These are phyloP conservation scores for Heteronetta atricapilla DNA, from an alignment of 2,113 vertebrate species.

Conservation along the genomic window DNA sequence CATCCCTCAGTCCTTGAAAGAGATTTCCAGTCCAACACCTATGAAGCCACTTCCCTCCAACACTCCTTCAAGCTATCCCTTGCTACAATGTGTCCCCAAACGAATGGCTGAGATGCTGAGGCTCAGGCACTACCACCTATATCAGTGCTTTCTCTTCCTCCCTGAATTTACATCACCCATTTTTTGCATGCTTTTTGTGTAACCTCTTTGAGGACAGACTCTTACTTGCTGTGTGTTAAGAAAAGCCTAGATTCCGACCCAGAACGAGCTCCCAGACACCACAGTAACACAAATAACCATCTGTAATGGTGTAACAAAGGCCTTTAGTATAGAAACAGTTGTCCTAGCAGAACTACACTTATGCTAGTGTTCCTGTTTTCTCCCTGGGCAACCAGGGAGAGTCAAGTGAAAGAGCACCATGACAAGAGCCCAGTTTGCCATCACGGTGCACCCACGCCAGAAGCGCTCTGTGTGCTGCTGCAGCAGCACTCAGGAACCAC, in stretches of 20 bases:
- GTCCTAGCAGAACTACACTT: neutral
- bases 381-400: no score
- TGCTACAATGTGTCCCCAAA: neutral
- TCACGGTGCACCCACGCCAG: rapidly evolving
- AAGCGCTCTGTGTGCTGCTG: neutral
- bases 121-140: neutral
- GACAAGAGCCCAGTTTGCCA: neutral
- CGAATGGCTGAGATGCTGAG: neutral
- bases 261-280: neutral
- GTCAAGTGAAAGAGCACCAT: no score
- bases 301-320: neutral
- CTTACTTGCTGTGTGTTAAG: neutral
- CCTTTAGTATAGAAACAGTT: neutral
- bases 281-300: no score
- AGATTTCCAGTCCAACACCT: neutral
- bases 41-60: no score
- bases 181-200: neutral
- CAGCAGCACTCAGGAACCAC: neutral
- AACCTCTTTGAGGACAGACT: neutral
- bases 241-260: neutral
- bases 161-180: neutral
- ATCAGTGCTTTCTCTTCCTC: neutral
- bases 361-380: neutral
- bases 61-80: neutral
- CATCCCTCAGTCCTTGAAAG: neutral